Conservation (phyloP, 2,797 vertebrate species). For the Remorina albescens region DNA sequence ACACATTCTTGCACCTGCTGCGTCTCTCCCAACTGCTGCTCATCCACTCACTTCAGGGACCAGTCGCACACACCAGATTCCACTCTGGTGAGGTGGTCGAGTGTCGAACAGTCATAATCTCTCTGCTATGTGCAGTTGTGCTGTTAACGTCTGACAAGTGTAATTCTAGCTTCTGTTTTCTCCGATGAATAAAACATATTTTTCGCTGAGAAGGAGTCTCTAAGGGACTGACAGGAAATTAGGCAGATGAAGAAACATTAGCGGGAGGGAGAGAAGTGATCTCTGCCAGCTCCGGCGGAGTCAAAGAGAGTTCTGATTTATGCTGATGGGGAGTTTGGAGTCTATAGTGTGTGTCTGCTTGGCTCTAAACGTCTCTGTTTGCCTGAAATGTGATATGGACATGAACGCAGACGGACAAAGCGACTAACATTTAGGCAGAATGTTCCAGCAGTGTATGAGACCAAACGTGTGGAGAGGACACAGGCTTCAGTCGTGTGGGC, state of each 20-base stretch:
- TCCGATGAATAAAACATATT: conserved; percentile 70
- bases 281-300: conserved; percentile 19
- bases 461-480: conserved; percentile 43
- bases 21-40: conserved; percentile 64
- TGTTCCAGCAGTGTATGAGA: conserved; percentile 27
- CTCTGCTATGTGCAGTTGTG: conserved; percentile 73
- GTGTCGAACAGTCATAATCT: conserved; percentile 70
- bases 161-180: conserved; percentile 74
- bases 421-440: conserved; percentile 38
- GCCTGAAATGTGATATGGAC: conserved; percentile 22
- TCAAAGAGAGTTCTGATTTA: conserved; percentile 50
- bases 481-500: conserved; percentile 57
- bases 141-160: conserved; percentile 74
- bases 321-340: conserved; percentile 31
- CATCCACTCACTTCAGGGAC: conserved; percentile 63
- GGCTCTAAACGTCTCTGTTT: conserved; percentile 1
- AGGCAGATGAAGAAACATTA: conserved; percentile 58
- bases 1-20: conserved; percentile 81
- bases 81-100: conserved; percentile 73
- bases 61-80: conserved; percentile 66
- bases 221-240: conserved; percentile 61
- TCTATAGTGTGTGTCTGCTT: conserved; percentile 16
- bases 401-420: conserved; percentile 21
- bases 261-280: conserved; percentile 11
- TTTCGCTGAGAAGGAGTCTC: conserved; percentile 52